Conservation (phyloP, 2,113 vertebrate species). For the Hydrolagus affinis region DNA sequence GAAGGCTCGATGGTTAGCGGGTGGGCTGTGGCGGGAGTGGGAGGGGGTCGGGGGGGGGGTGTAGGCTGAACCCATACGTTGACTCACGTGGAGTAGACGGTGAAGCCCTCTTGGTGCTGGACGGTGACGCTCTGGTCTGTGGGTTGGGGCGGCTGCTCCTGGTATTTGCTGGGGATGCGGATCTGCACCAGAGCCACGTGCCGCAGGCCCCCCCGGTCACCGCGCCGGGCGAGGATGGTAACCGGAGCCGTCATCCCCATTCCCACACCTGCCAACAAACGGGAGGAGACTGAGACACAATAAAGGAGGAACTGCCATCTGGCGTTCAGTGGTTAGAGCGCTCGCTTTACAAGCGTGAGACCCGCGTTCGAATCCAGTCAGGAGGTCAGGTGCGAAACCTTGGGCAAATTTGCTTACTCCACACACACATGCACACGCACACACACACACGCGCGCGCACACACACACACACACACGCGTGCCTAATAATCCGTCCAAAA, state of each 20-base stretch:
- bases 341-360: too few species aligned
- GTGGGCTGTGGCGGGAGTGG: too few species aligned
- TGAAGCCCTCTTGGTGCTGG: conserved; percentile 71
- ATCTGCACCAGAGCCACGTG: conserved; percentile 70
- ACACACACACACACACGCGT: not conserved
- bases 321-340: too few species aligned
- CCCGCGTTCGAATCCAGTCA: too few species aligned
- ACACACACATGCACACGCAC: too few species aligned
- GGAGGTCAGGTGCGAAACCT: too few species aligned
- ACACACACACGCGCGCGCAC: too few species aligned
- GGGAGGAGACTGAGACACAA: not conserved
- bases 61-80: too few species aligned
- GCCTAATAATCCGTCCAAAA: too few species aligned
- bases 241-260: conserved; percentile 79
- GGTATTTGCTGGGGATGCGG: conserved; percentile 65
- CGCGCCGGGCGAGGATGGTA: conserved; percentile 70
- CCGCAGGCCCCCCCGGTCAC: conserved; percentile 67
- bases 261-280: conserved; percentile 54
- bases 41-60: too few species aligned
- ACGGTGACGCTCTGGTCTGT: conserved; percentile 60
- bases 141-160: conserved; percentile 62
- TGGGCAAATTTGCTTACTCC: too few species aligned
- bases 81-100: conserved; percentile 76
- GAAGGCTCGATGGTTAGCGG: not conserved
- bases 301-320: too few species aligned